Base-by-base conservation (phyloP, 2,888 invertebrate genomes). In the Oscheius myriophilus region DNA sequence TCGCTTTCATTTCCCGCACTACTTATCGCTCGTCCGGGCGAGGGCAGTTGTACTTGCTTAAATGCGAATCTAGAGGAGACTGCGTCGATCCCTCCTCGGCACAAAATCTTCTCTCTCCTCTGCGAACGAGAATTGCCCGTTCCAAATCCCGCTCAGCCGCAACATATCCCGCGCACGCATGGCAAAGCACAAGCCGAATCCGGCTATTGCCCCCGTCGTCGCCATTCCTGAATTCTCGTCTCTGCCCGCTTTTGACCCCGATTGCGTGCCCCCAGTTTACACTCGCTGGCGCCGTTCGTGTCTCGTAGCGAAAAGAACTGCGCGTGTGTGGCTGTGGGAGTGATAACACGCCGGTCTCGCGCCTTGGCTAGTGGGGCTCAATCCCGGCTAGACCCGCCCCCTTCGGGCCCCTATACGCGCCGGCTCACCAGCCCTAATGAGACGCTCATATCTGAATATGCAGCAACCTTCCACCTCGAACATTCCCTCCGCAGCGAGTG, bases 371-470 rank as follows among this genome's bases (percentile, higher is more conserved):
- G 46, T 45, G 16, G 61, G 49, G 49, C 61, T 61, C 61, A 61
- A 61, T 61, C 61, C 61, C 16, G 26, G 42, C 46, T 54, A 39
- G 61, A 46, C 39, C 46, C 61, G 61, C 61, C 61, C 61, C 46
- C 46, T 39, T 39, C 61, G 18, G 39, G 61, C 61, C 33, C 61
- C 46, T 61, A 61, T 61, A 49, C 61, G 61, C 61, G 61, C 61
- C 61, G 61, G 58, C 58, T 58, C 58, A 42, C 58, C 58, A 58
- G 58, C 49, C 61, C 61, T 61, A 61, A 61, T 61, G 61, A 61
- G 61, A 61, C 61, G 61, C 61, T 61, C 61, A 61, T 61, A 61
- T 61, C 46, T 61, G 61, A 61, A 61, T 61, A 61, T 61, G 61
- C 61, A 61, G 46, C 61, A 61, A 23, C 61, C 61, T 61, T 61